Base-by-base conservation (phyloP, 2,797 vertebrate genomes). In the Vespertilio murinus region DNA sequence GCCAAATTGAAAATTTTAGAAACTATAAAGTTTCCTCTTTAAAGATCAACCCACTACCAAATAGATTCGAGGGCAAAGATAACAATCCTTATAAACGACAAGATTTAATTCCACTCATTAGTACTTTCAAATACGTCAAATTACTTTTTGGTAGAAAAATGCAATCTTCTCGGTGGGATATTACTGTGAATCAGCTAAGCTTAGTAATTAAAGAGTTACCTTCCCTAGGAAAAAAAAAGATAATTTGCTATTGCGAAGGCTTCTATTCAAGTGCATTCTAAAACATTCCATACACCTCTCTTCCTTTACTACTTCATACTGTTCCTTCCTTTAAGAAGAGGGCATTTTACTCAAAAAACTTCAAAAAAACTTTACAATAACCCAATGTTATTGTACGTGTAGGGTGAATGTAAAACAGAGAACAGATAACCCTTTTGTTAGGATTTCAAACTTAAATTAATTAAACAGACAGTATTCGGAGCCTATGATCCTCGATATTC, bases 401-500 rank as follows among this genome's bases (percentile, higher is more conserved):
- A 71, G 7, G n/a, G 8, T 9, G 30, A 84, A 73, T 3, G 6
- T 67, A 83, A 89, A 94, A 71, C 65, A 86, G n/a, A 73, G 12
- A 86, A 82, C 82, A 90, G 3, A 20, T n/a, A 91, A 80, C 80
- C 49, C 56, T 82, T 93, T 64, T 65, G 40, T 73, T 65, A 81
- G 47, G 42, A 69, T 89, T 94, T 81, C 74, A 83, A 30, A 61
- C 18, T 71, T 89, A 88, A 92, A 73, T 94, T 25, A 94, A 95
- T 25, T 59, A 54, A 96, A 73, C 83, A 94, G 79, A 42, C 38
- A 52, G 73, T 73, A n/a, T 56, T 73, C 33, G 23, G 77, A 54
- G 80, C 28, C 80, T 80, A 6, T 80, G 85, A 95, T 70, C 79
- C 87, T 49, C 30, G 3, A 47, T 25, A 56, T 28, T 75, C 22